Base-by-base conservation (phyloP, 2,888 invertebrate genomes). In the Willowsia nigromaculata region DNA sequence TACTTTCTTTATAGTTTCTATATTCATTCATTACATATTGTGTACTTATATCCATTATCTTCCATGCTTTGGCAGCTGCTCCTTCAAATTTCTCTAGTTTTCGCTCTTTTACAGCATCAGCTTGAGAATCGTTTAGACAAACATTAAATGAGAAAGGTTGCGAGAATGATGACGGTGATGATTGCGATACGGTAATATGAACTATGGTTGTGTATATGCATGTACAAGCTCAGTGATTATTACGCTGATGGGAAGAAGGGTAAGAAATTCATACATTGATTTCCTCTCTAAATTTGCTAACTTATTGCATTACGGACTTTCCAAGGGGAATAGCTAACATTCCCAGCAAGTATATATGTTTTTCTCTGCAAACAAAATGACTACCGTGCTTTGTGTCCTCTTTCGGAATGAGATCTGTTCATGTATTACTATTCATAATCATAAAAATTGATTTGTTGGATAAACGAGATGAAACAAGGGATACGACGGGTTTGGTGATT, bases 251-350 rank as follows among this genome's bases (percentile, higher is more conserved):
- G 68, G 56, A 82, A 59, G 56, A 59, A 82, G 65, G 68, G 87
- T 59, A 74, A 37, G 22, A 62, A 84, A 84, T 74, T 89, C 59
- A 80, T 84, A 71, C 84, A 85, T 80, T 89, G 84, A 89, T 85
- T 89, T 89, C 89, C 89, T 89, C 68, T 50, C 62, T 80, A 84
- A 89, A 89, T 89, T 84, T 84, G 89, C 80, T 89, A 84, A 65
- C 62, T 89, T 89, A 89, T 89, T 89, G 84, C 84, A 84, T 89
- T 88, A 88, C 74, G 13, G 18, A 25, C 25, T 15, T 15, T 30
- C 3, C 33, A 27, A 18, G 9, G 68, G 11, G 53, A 78, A 62
- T 65, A 81, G 43, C 81, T 81, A 43, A 40, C 78, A 50, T 68
- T 62, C n/a, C 53, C 40, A 22, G 1, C 30, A 53, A n/a, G n/a